Evolutionary conservation across 2,888 invertebrate genomes (phyloP).

Genomic region (Himalopsyche tibetana): DNA sequence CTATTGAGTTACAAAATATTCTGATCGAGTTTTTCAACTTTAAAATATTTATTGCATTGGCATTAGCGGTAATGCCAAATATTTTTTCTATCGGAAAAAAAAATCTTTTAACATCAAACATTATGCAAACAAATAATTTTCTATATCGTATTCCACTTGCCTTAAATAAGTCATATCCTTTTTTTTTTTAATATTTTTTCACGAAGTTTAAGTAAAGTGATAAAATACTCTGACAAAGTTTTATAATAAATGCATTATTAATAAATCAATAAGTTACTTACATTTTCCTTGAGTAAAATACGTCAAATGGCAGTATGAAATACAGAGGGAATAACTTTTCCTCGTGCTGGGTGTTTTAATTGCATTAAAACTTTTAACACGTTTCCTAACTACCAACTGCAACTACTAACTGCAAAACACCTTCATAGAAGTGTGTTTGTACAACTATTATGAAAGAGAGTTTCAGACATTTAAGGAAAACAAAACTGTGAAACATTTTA

Average conservation of each 20-base stretch:
- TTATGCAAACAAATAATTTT: too few species aligned
- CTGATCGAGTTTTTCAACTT: too few species aligned
- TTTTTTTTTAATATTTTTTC: too few species aligned
- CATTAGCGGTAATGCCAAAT: too few species aligned
- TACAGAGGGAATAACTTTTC: background rate
- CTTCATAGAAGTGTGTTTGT: background rate
- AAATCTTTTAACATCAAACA: too few species aligned
- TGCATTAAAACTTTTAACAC: slow-evolving; percentile 30
- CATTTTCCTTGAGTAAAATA: background rate
- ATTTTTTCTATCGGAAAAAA: too few species aligned
- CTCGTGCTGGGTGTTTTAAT: background rate
- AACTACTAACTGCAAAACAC: slow-evolving; percentile 15
- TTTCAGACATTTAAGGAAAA: background rate
- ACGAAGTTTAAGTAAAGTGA: too few species aligned
- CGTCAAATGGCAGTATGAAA: background rate
- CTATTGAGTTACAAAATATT: too few species aligned
- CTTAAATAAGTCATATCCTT: too few species aligned
- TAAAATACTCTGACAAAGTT: too few species aligned
- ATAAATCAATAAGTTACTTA: background rate
- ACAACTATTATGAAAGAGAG: background rate
- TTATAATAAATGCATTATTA: background rate
- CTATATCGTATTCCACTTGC: too few species aligned
- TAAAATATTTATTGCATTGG: too few species aligned
- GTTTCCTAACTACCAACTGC: slow-evolving; percentile 12
- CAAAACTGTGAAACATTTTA: slow-evolving; percentile 23